A percentile compares a stretch with the other conserved stretches of the same genome.
phyloP scores from a whole-genome alignment of 1,140 invertebrate genomes.

The Plectus sambesii region DNA sequence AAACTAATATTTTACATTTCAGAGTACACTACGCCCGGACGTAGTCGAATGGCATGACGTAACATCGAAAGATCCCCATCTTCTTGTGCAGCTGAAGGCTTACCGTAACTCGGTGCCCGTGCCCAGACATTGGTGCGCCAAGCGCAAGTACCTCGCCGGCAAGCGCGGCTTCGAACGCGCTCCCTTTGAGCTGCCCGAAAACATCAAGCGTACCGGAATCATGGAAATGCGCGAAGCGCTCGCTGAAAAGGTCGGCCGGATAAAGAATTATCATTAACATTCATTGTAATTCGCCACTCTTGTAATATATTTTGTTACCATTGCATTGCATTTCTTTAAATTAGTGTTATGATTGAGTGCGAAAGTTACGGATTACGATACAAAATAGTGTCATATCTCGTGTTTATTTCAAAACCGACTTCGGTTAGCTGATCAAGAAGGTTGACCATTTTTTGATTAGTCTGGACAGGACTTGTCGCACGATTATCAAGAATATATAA shows the following conservation, averaged over 20 bases:
- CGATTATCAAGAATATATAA: too few relatives aligned
- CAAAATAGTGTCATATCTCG: too few relatives aligned
- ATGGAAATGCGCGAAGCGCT: conserved; percentile 98
- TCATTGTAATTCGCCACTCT: background rate
- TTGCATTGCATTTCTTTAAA: conserved; percentile 19
- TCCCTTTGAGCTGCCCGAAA: conserved; percentile 94
- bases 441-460: too few relatives aligned
- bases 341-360: too few relatives aligned
- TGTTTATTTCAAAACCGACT: too few relatives aligned
- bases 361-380: too few relatives aligned
- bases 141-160: conserved; percentile 86
- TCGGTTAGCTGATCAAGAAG: too few relatives aligned
- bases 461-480: too few relatives aligned
- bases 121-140: conserved; percentile 97
- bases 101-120: conserved; percentile 82
- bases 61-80: conserved; percentile 85
- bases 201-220: conserved; percentile 96
- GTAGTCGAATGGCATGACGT: conserved; percentile 99
- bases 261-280: conserved; percentile 8
- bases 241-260: conserved; percentile 55
- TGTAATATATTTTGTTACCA: conserved; percentile 15
- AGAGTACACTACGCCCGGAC: conserved; percentile 62
- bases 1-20: conserved; percentile 14
- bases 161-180: conserved; percentile 98
- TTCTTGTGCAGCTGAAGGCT: conserved; percentile 83